phyloP scores from a whole-genome alignment of 2,888 invertebrate species.

The Anagyrus pseudococci region DNA sequence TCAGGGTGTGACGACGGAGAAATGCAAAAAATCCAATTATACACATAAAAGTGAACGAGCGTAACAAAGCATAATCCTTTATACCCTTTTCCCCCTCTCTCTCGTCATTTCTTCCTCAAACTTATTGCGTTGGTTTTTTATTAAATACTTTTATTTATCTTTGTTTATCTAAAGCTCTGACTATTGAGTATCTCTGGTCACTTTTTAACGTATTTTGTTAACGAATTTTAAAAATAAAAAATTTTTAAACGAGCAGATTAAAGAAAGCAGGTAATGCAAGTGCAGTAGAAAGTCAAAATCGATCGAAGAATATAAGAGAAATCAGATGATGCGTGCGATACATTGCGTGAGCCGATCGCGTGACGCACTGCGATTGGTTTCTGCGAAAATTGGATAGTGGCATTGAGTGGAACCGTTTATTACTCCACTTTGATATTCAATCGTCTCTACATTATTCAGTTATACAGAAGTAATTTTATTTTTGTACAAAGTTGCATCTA shows the following conservation, averaged over 20 bases:
- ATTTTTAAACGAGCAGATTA: no score
- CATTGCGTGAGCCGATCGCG: constrained; percentile 50
- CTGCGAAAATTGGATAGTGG: constrained; percentile 52
- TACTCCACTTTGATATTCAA: constrained; percentile 54
- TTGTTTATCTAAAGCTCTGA: no score
- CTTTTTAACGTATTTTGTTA: no score
- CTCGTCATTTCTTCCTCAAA: no score
- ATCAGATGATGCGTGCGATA: constrained; percentile 46
- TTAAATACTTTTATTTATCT: no score
- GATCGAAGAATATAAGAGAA: constrained; percentile 22
- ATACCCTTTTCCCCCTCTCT: no score
- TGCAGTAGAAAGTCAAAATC: background rate
- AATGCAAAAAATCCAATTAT: constrained; percentile 37
- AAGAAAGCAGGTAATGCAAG: background rate
- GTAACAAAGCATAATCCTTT: constrained; percentile 40
- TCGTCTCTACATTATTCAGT: constrained; percentile 36
- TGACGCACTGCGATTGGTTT: constrained; percentile 48
- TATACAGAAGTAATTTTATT: constrained; percentile 46
- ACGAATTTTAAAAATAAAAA: no score
- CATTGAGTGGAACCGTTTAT: constrained; percentile 57
- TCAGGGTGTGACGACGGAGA: constrained; percentile 38
- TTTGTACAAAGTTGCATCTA: background rate
- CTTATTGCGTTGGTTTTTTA: no score
- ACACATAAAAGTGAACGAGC: constrained; percentile 38
- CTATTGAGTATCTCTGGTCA: no score